phyloP scores from a whole-genome alignment of 1,140 invertebrate species.

The Drosophila fuyamai region DNA sequence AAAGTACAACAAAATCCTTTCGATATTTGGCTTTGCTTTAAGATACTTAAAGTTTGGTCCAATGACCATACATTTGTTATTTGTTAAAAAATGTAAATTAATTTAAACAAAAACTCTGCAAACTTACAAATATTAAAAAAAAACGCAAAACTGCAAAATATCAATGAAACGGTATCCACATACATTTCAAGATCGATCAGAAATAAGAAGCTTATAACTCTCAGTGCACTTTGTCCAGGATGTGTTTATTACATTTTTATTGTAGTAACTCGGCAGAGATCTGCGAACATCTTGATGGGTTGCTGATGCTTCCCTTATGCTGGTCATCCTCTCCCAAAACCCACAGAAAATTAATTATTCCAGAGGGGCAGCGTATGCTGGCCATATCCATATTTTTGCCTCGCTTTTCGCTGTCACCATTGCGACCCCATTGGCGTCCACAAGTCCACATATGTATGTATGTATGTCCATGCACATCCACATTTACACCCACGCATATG shows the following conservation, averaged over 20 bases:
- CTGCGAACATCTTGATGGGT: conserved; percentile 2
- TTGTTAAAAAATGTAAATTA: too few relatives aligned
- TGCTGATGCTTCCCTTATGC: conserved; percentile 12
- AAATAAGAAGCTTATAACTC: not conserved
- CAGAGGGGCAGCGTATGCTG: conserved; percentile 13
- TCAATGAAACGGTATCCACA: too few relatives aligned
- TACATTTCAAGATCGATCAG: too few relatives aligned
- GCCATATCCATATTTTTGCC: conserved; percentile 25
- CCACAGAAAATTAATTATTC: conserved; percentile 38
- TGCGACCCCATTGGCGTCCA: not conserved
- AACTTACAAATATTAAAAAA: too few relatives aligned
- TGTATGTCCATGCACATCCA: not conserved
- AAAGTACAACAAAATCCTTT: too few relatives aligned
- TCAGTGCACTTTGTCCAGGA: not conserved
- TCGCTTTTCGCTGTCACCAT: conserved; percentile 20
- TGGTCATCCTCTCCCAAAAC: conserved; percentile 15
- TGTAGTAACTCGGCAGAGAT: not conserved
- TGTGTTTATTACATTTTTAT: not conserved
- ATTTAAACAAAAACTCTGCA: too few relatives aligned
- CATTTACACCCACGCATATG: conserved; percentile 50
- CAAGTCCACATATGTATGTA: not conserved
- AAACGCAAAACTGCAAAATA: too few relatives aligned
- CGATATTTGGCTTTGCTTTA: too few relatives aligned
- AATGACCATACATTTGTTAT: too few relatives aligned
- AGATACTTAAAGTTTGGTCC: too few relatives aligned